These are phyloP conservation scores for Marasmarcha lunaedactyla DNA, from an alignment of 2,888 invertebrate genomes.

Conservation along the genomic window DNA sequence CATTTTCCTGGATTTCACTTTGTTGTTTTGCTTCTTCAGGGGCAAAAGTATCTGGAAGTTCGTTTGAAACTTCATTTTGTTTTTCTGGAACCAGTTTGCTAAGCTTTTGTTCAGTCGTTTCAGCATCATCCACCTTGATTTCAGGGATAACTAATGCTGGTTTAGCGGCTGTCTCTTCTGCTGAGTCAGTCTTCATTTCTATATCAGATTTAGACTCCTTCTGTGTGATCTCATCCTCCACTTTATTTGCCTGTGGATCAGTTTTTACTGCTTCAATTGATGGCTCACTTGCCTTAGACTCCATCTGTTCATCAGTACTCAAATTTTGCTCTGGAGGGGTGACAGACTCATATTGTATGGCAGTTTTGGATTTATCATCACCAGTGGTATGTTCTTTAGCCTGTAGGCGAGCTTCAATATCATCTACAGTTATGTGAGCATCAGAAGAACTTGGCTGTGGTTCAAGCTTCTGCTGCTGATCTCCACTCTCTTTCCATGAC, in stretches of 20 bases:
- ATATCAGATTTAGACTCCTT: constrained; percentile 18
- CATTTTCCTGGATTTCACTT: too few species aligned
- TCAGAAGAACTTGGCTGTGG: constrained; percentile 56
- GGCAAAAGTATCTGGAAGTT: constrained; percentile 21
- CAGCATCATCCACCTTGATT: constrained; percentile 55
- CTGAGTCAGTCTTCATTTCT: constrained; percentile 31
- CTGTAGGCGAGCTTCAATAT: constrained; percentile 50
- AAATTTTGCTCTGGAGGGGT: constrained; percentile 41
- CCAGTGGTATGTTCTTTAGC: constrained; percentile 48
- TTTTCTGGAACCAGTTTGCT: too few species aligned
- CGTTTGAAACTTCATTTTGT: constrained; percentile 23
- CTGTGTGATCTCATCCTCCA: background rate
- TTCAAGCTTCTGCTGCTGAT: constrained; percentile 33
- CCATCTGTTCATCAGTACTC: constrained; percentile 24
- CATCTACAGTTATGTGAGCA: constrained; percentile 47
- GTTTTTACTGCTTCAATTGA: constrained; percentile 21
- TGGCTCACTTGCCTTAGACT: constrained; percentile 15
- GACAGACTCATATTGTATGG: constrained; percentile 37
- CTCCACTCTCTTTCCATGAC: constrained; percentile 56
- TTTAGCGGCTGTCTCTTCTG: constrained; percentile 14
- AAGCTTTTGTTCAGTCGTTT: constrained; percentile 50
- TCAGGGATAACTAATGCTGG: constrained; percentile 40
- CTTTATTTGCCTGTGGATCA: constrained; percentile 3
- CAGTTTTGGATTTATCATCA: constrained; percentile 37
- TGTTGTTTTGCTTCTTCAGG: too few species aligned